A percentile compares a stretch with the other conserved stretches of the same genome.
Conservation (phyloP, 2,888 invertebrate species). For the Volucella zonaria region DNA sequence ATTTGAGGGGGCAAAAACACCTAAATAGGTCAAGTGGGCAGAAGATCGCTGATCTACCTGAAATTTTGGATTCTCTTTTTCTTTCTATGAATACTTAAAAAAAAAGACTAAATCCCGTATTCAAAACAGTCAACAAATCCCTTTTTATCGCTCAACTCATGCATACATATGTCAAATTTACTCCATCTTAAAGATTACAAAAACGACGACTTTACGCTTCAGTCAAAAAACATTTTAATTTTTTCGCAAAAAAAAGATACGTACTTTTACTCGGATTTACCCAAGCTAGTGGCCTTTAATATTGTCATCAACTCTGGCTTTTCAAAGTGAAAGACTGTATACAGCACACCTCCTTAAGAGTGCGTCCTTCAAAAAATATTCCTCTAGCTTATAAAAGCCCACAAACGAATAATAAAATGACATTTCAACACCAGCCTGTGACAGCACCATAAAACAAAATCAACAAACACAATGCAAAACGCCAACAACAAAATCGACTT, state of each 20-base stretch:
- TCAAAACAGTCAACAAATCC: too few relatives aligned
- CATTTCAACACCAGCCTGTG: constrained; percentile 26
- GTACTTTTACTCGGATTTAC: neutral
- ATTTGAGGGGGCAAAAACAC: too few relatives aligned
- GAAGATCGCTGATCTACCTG: too few relatives aligned
- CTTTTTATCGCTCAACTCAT: too few relatives aligned
- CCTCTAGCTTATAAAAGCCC: constrained; percentile 3
- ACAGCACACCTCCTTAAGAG: constrained; percentile 16
- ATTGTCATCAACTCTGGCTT: constrained; percentile 32
- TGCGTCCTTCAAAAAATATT: constrained; percentile 5
- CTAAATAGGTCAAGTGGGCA: too few relatives aligned
- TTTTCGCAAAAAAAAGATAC: neutral
- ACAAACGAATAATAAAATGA: neutral
- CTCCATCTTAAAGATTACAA: neutral
- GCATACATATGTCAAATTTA: neutral
- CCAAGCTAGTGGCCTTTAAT: constrained; percentile 37
- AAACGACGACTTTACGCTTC: too few relatives aligned
- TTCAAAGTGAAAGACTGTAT: constrained; percentile 25
- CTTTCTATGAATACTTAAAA: too few relatives aligned
- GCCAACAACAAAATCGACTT: neutral
- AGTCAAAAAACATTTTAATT: neutral
- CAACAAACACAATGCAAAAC: constrained; percentile 15
- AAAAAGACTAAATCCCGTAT: too few relatives aligned
- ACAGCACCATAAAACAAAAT: constrained; percentile 9
- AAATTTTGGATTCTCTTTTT: too few relatives aligned